Base-by-base conservation (phyloP, 2,888 invertebrate genomes). In the Nasonia oneida region DNA sequence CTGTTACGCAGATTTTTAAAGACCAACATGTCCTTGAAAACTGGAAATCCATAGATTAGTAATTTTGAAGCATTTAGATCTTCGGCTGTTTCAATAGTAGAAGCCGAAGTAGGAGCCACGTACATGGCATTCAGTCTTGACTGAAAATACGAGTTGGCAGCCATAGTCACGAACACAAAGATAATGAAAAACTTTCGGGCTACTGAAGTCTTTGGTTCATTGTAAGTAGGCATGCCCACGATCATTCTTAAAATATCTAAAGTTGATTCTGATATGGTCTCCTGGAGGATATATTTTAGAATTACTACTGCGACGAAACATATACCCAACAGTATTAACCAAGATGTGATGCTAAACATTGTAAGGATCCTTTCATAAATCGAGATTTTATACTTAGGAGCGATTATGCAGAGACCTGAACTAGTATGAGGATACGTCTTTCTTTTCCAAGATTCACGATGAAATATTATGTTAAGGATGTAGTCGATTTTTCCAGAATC, bases 91-190 rank as follows among this genome's bases (percentile, higher is more conserved):
- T 79, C 70, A 12, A 79, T 79, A 12, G 6, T 33, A 5, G 67
- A 18, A n/a, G 18, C 50, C n/a, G 18, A 47, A 4, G 4, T 33
- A 18, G 79, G 79, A 0, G 50, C 39, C 3, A 79, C 70, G 70
- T 50, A 67, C 29, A 79, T 47, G 3, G 50, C 47, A n/a, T 79
- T 70, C 0, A 70, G 12, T 8, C 47, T 6, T 3, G 47, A 79
- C n/a, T 79, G 79, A 23, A 80, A 23, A 15, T 39, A 81, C 42
- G n/a, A 73, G 15, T 42, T 81, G 15, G 57, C 57, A 57, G 1
- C 3, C 81, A 73, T 73, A 23, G 42, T 5, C 14, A 29, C 12
- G 6, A 73, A 39, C 10, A 61, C 6, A 29, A 57, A 73, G 0
- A 81, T 2, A 12, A 23, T 15, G 6, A 73, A 81, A n/a, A 73